Conservation (phyloP, 2,113 vertebrate species). For the Conger conger region DNA sequence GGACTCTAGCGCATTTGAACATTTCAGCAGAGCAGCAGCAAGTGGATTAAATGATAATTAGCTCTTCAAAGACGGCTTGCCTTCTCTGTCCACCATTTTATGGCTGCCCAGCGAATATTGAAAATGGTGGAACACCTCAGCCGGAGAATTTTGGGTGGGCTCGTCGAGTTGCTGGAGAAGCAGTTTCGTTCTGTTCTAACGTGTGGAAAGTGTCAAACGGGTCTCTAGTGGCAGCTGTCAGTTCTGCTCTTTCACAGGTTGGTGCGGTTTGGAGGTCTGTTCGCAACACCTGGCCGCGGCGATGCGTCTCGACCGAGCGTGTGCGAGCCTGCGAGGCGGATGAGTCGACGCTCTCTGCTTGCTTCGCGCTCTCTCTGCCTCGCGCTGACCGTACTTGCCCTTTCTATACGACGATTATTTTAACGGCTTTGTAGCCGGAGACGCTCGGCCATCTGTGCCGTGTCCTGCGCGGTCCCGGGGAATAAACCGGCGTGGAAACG, state of each 20-base stretch:
- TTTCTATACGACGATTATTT: not conserved
- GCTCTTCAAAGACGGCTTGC: not conserved
- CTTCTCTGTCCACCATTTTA: not conserved
- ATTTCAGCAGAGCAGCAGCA: conserved; percentile 2
- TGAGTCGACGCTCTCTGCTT: not conserved
- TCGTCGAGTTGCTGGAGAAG: not conserved
- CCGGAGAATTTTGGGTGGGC: not conserved
- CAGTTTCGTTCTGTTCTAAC: not conserved
- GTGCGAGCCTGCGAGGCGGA: no score
- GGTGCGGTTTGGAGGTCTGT: no score
- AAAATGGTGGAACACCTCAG: not conserved
- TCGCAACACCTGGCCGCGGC: not conserved
- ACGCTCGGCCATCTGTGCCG: not conserved
- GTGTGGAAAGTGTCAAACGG: not conserved
- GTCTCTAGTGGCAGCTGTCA: no score
- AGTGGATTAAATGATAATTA: not conserved
- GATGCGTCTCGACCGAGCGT: not conserved
- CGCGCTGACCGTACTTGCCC: not conserved
- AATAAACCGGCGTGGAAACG: not conserved
- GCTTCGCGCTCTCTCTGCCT: not conserved
- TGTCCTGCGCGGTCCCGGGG: not conserved
- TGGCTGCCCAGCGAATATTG: not conserved
- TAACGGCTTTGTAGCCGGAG: not conserved
- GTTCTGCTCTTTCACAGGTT: no score
- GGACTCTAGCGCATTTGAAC: not conserved